Conservation (phyloP, 2,797 vertebrate genomes). For the Apogon talboti region DNA sequence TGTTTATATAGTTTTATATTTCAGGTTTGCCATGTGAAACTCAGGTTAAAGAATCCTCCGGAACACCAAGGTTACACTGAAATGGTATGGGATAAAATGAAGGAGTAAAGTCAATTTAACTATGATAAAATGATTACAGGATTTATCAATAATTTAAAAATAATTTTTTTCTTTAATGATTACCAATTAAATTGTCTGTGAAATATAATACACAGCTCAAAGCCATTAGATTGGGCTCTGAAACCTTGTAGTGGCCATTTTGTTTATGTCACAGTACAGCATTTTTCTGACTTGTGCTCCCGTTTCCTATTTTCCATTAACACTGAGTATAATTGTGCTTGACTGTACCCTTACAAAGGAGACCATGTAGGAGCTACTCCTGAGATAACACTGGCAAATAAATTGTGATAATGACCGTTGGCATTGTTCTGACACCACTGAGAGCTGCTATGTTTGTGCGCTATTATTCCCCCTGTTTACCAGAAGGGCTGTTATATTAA, state of each 20-base stretch:
- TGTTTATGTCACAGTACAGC: not conserved
- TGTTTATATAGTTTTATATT: no score
- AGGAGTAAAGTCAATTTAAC: no score
- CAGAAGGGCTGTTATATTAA: slow-evolving; percentile 12
- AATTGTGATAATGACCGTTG: slow-evolving; percentile 41
- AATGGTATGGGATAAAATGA: not conserved
- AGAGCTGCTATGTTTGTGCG: slow-evolving; percentile 8
- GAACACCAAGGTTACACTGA: not conserved
- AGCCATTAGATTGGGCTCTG: not conserved
- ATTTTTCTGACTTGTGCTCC: not conserved
- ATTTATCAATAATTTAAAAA: no score
- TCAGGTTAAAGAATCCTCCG: not conserved
- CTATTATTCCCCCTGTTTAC: slow-evolving; percentile 36
- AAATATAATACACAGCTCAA: no score
- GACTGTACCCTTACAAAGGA: slow-evolving; percentile 27
- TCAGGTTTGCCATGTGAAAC: not conserved
- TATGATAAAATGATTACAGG: no score
- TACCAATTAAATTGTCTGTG: not conserved
- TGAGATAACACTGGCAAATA: slow-evolving; percentile 38
- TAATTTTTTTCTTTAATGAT: no score
- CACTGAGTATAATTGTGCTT: slow-evolving; percentile 10
- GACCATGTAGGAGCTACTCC: slow-evolving; percentile 18
- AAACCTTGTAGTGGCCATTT: not conserved
- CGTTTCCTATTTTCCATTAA: not conserved
- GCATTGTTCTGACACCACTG: slow-evolving; percentile 22